Evolutionary conservation across 2,888 invertebrate species (phyloP).

Genomic region (Miltochrista miniata): DNA sequence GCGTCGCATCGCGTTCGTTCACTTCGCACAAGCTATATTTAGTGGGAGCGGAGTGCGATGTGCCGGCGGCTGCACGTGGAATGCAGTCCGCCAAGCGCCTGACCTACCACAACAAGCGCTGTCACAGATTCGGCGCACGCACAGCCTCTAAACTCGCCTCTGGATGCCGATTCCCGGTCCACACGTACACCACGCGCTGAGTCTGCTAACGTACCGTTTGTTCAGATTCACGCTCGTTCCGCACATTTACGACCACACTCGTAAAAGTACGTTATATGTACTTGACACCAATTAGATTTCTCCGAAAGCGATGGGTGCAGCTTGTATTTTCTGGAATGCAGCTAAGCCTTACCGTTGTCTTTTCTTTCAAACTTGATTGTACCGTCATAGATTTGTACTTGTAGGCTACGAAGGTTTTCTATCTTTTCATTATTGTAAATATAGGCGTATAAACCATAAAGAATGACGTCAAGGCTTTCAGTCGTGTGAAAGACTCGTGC

Average conservation of each 20-base stretch:
- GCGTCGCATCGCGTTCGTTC: slow-evolving; percentile 65
- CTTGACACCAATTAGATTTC: slow-evolving; percentile 36
- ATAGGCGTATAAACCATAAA: neutral
- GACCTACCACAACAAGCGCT: slow-evolving; percentile 73
- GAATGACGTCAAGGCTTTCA: neutral
- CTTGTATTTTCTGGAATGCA: slow-evolving; percentile 19
- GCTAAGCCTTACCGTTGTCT: slow-evolving; percentile 16
- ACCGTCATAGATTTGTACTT: neutral
- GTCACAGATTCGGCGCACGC: slow-evolving; percentile 72
- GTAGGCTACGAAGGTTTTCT: slow-evolving; percentile 1
- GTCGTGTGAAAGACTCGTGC: neutral
- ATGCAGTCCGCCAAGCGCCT: slow-evolving; percentile 63
- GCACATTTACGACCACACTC: slow-evolving; percentile 32
- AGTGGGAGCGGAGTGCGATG: slow-evolving; percentile 60
- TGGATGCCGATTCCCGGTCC: slow-evolving; percentile 15
- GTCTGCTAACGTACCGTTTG: slow-evolving; percentile 22
- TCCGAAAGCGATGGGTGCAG: slow-evolving; percentile 23
- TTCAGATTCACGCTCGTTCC: slow-evolving; percentile 19
- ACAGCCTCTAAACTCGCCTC: slow-evolving; percentile 48
- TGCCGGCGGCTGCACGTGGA: slow-evolving; percentile 54
- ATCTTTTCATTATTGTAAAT: neutral
- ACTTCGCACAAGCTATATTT: slow-evolving; percentile 77
- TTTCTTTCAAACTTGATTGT: slow-evolving; percentile 1
- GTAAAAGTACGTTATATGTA: slow-evolving; percentile 28
- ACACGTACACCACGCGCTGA: slow-evolving; percentile 16